Conservation (phyloP, 2,888 invertebrate genomes). For the Thecocarcelia acutangulata region DNA sequence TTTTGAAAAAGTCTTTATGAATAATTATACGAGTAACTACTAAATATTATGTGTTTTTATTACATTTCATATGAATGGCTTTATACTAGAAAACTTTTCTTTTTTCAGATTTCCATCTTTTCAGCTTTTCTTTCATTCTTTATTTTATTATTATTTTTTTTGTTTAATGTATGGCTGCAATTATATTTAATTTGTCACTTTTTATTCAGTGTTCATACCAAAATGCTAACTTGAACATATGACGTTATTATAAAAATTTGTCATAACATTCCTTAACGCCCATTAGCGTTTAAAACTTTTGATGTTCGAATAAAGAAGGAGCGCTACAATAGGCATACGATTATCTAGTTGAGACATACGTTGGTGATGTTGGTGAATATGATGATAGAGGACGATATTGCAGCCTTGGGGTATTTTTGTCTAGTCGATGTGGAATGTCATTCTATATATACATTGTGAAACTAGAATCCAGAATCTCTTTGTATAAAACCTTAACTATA, state of each 20-base stretch:
- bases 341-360: background rate
- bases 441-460: too few relatives aligned
- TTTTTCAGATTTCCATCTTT: background rate
- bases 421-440: too few relatives aligned
- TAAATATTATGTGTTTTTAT: slow-evolving; percentile 36
- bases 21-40: slow-evolving; percentile 26
- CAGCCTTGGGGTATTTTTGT: too few relatives aligned
- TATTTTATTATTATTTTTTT: background rate
- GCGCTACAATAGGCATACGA: background rate
- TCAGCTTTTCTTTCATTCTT: background rate
- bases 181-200: slow-evolving; percentile 69
- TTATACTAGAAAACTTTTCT: background rate
- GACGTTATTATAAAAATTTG: slow-evolving; percentile 59
- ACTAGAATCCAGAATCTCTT: too few relatives aligned
- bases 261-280: slow-evolving; percentile 60
- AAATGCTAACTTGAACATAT: slow-evolving; percentile 41
- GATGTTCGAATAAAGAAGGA: background rate
- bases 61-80: slow-evolving; percentile 27
- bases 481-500: too few relatives aligned
- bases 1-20: slow-evolving; percentile 4
- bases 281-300: slow-evolving; percentile 61
- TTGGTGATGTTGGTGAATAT: background rate
- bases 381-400: background rate
- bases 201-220: slow-evolving; percentile 62
- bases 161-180: slow-evolving; percentile 36